A percentile compares a stretch with the other conserved stretches of the same genome.
Evolutionary conservation across 2,888 invertebrate genomes (phyloP).

Genomic region (Drosophila algonquin): DNA sequence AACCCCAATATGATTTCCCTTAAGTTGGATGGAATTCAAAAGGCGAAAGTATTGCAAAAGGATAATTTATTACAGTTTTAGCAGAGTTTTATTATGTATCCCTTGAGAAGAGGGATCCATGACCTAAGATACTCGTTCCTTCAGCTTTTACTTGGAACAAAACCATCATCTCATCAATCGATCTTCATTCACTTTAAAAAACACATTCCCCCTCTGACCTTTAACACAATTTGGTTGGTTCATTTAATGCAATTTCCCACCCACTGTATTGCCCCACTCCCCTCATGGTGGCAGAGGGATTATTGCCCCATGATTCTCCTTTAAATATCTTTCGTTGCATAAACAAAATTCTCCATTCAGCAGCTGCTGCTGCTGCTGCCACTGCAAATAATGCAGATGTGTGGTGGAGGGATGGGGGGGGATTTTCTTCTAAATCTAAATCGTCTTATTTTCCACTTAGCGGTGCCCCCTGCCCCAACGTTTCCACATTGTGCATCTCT

Average conservation of each 20-base stretch:
- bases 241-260: conserved; percentile 6
- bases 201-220: conserved; percentile 24
- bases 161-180: background rate
- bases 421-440: conserved; percentile 1
- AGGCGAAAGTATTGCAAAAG: no score
- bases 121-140: no score
- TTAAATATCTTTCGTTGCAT: background rate
- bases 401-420: background rate
- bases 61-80: background rate
- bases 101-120: background rate
- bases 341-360: background rate
- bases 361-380: background rate
- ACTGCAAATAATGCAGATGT: background rate
- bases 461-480: background rate
- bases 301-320: background rate
- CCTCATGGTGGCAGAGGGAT: background rate
- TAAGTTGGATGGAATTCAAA: no score
- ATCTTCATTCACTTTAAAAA: background rate
- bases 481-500: background rate
- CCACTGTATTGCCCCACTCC: conserved; percentile 1
- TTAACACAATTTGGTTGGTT: conserved; percentile 22
- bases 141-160: no score
- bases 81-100: background rate
- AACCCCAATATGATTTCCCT: no score
- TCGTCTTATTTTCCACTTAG: background rate